phyloP scores from a whole-genome alignment of 2,113 vertebrate species.

The Aldabrachelys gigantea region DNA sequence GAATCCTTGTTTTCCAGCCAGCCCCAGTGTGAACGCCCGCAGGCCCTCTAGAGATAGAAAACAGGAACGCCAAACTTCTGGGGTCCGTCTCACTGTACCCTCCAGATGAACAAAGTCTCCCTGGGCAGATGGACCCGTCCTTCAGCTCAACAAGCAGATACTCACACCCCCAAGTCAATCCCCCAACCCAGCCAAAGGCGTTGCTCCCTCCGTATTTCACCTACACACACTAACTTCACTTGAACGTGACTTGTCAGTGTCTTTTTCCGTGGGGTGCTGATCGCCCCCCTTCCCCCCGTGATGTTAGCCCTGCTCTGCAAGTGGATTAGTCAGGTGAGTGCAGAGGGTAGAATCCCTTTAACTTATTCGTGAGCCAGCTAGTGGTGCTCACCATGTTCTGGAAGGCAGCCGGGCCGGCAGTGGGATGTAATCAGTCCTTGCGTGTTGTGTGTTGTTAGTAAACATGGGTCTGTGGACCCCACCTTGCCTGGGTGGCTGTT shows the following conservation, averaged over 20 bases:
- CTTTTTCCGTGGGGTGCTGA: not conserved
- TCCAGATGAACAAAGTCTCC: not conserved
- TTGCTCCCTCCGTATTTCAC: not conserved
- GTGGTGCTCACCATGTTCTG: not conserved
- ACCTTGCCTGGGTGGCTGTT: not conserved
- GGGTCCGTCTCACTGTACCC: not conserved
- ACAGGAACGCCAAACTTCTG: not conserved
- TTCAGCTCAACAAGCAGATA: no score
- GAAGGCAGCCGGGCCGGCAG: no score
- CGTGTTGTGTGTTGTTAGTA: not conserved
- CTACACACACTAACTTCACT: no score
- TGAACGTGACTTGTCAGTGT: not conserved
- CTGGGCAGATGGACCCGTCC: not conserved
- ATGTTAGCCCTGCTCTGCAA: not conserved
- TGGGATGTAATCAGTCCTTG: no score
- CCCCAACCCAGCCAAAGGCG: not conserved
- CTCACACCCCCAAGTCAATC: not conserved
- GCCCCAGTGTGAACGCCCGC: not conserved
- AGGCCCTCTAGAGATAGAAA: not conserved
- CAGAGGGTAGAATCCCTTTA: not conserved
- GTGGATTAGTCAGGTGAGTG: not conserved
- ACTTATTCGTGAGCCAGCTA: not conserved
- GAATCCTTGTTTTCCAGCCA: not conserved
- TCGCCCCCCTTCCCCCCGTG: not conserved
- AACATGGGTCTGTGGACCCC: not conserved